Evolutionary conservation across 2,113 vertebrate species (phyloP).

Genomic region (Otocyon megalotis): DNA sequence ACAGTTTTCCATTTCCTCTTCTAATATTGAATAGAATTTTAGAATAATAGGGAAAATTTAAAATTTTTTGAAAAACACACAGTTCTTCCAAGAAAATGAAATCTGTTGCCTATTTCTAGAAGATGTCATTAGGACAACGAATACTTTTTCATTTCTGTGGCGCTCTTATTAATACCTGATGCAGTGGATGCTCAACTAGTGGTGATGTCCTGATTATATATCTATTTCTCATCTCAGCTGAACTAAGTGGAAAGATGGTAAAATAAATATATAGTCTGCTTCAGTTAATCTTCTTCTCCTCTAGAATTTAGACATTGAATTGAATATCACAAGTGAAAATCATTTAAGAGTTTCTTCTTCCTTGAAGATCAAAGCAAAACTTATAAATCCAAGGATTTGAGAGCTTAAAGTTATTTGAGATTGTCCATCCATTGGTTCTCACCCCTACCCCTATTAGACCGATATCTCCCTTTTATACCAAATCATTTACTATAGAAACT

Average conservation of each 20-base stretch:
- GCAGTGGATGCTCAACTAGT: fast-evolving
- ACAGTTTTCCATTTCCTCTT: neutral
- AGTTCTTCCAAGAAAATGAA: slow-evolving; percentile 4
- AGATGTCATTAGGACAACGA: neutral
- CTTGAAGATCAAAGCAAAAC: slow-evolving; percentile 17
- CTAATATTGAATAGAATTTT: neutral
- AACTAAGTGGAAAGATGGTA: neutral
- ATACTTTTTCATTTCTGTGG: neutral
- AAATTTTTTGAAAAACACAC: neutral
- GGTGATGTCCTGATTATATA: neutral
- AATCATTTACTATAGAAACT: neutral
- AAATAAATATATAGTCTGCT: neutral
- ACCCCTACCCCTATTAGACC: neutral
- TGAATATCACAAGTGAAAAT: slow-evolving; percentile 8
- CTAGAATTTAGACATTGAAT: neutral
- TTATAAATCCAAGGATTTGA: neutral
- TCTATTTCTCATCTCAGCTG: neutral
- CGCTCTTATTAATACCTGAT: neutral
- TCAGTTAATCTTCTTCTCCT: neutral
- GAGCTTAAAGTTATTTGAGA: neutral
- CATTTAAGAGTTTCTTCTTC: slow-evolving; percentile 13
- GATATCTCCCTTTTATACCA: neutral
- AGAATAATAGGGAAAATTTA: neutral
- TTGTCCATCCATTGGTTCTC: neutral
- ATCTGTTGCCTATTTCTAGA: neutral